Conservation (phyloP, 1,140 invertebrate genomes). For the Bombus waltoni region DNA sequence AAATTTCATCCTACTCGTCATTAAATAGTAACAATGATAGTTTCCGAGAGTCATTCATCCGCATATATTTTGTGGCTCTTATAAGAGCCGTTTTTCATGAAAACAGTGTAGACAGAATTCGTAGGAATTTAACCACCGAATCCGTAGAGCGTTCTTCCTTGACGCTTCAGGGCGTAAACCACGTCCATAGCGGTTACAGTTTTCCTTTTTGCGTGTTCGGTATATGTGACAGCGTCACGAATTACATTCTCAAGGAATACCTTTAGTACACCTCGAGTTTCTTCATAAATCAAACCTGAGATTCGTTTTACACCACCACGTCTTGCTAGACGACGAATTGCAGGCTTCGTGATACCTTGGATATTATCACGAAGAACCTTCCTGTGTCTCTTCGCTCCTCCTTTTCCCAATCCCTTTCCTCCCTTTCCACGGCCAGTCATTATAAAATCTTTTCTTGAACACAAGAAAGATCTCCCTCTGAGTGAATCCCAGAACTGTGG, state of each 20-base stretch:
- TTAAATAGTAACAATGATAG: not conserved
- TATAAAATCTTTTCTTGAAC: accelerated
- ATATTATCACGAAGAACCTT: constrained; percentile 64
- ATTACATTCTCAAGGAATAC: constrained; percentile 79
- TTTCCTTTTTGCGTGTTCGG: constrained; percentile 84
- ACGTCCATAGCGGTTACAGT: constrained; percentile 80
- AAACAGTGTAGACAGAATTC: not conserved
- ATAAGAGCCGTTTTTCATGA: constrained; percentile 53
- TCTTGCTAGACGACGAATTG: constrained; percentile 54
- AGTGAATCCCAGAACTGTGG: not conserved
- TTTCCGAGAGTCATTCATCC: not conserved
- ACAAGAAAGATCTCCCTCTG: accelerated
- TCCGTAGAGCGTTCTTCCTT: constrained; percentile 69
- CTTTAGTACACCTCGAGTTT: constrained; percentile 57
- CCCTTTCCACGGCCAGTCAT: constrained; percentile 63
- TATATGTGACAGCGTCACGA: constrained; percentile 75
- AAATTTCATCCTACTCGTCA: not conserved
- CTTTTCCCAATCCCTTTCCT: constrained; percentile 62
- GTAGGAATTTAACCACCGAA: constrained; percentile 74
- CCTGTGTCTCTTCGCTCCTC: constrained; percentile 59
- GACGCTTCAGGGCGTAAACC: constrained; percentile 77
- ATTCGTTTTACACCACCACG: constrained; percentile 59
- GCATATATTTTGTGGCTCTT: constrained; percentile 46
- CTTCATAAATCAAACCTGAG: constrained; percentile 33
- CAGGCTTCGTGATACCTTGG: constrained; percentile 56